Conservation (phyloP, 2,113 vertebrate genomes). For the Octodon degus region DNA sequence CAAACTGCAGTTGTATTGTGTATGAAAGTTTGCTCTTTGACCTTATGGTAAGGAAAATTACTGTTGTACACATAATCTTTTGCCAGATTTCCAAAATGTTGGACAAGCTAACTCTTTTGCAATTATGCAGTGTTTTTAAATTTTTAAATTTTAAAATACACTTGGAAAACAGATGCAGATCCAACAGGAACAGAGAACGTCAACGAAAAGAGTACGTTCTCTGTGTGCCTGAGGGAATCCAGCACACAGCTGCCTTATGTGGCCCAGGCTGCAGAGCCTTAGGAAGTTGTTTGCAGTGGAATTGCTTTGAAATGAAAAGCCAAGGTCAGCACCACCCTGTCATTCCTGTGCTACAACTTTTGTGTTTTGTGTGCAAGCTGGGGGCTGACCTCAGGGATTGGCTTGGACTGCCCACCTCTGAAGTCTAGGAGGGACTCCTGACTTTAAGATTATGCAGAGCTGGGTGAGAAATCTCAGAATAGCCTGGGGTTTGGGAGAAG, state of each 20-base stretch:
- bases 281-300: constrained; percentile 42
- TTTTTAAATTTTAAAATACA: constrained; percentile 71
- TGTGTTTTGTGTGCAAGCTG: background rate
- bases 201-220: constrained; percentile 55
- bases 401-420: background rate
- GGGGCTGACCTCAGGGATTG: background rate
- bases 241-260: background rate
- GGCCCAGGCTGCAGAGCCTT: background rate
- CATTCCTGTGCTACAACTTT: background rate
- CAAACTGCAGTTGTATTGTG: constrained; percentile 66
- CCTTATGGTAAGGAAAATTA: constrained; percentile 68
- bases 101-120: constrained; percentile 55
- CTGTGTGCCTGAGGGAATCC: background rate
- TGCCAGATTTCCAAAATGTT: constrained; percentile 63
- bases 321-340: background rate
- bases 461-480: constrained; percentile 33
- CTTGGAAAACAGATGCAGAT: constrained; percentile 67
- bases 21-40: constrained; percentile 72
- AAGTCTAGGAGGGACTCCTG: background rate
- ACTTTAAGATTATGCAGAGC: background rate
- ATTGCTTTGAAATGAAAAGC: constrained; percentile 57
- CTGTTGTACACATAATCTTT: background rate
- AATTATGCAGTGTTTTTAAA: constrained; percentile 62
- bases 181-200: constrained; percentile 2
- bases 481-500: background rate